Percentiles rank a stretch among this genome's conserved stretches.
These are phyloP conservation scores for Papilio helenus DNA, from an alignment of 1,140 invertebrate genomes.

Conservation along the genomic window DNA sequence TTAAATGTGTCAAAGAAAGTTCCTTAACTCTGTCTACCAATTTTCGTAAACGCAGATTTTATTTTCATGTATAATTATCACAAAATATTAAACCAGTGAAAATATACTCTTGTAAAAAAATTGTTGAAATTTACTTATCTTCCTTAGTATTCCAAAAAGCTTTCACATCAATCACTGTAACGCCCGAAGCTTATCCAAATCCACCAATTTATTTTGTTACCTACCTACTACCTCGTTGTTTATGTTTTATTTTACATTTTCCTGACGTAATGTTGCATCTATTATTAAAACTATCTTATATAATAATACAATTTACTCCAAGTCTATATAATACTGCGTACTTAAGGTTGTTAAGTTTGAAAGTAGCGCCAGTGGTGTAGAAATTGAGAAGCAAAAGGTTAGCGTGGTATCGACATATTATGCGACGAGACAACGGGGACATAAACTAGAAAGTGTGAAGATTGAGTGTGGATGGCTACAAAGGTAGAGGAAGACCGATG, in stretches of 20 bases:
- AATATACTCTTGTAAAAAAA: background rate
- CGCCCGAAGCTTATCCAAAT: conserved; percentile 78
- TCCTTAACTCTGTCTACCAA: no score
- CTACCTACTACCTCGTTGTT: background rate
- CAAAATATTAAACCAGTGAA: background rate
- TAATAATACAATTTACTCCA: background rate
- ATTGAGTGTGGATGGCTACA: no score
- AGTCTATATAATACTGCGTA: background rate
- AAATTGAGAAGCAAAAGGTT: no score
- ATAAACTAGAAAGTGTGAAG: no score
- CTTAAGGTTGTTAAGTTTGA: background rate
- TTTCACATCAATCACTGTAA: conserved; percentile 74
- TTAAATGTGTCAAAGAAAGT: no score
- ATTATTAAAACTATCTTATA: background rate
- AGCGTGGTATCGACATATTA: no score
- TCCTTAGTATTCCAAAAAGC: conserved; percentile 72
- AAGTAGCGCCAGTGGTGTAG: no score
- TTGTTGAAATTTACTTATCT: conserved; percentile 41
- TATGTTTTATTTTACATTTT: conserved; percentile 16
- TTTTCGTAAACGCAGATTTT: background rate
- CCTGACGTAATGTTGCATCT: background rate
- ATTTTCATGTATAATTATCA: background rate
- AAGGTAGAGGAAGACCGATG: no score
- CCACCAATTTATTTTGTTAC: conserved; percentile 74
- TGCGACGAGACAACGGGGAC: no score